phyloP scores from a whole-genome alignment of 2,797 vertebrate species.

The Pangasius macronema region DNA sequence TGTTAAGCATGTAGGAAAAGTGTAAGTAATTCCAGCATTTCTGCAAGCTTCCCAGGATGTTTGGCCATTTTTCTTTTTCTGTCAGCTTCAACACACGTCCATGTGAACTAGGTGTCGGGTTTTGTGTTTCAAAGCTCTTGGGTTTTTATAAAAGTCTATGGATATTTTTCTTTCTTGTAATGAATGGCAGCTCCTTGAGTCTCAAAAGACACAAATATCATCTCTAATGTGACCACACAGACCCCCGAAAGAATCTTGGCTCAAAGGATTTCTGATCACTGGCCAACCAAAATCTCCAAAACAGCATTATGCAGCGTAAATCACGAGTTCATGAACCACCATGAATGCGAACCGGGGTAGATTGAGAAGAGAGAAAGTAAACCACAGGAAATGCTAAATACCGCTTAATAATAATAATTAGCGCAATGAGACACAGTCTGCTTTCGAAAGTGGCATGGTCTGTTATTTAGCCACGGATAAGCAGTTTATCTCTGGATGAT shows the following conservation, averaged over 20 bases:
- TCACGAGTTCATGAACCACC: neutral
- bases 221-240: slow-evolving; percentile 55
- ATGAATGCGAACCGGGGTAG: neutral
- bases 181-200: slow-evolving; percentile 26
- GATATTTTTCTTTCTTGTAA: slow-evolving; percentile 30
- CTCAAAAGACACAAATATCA: slow-evolving; percentile 45
- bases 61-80: neutral
- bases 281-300: slow-evolving; percentile 23
- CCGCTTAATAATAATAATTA: slow-evolving; percentile 19
- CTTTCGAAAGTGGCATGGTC: neutral
- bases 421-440: neutral
- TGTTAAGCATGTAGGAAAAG: neutral
- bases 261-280: neutral
- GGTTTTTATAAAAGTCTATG: slow-evolving; percentile 27
- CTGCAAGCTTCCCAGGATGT: neutral
- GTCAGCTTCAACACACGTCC: neutral
- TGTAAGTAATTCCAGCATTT: slow-evolving; percentile 12
- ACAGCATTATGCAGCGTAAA: neutral
- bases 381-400: slow-evolving; percentile 18
- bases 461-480: slow-evolving; percentile 1
- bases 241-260: slow-evolving; percentile 50
- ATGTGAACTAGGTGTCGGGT: neutral
- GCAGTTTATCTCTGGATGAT: slow-evolving; percentile 31
- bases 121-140: neutral
- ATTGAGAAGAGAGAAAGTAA: neutral